Base-by-base conservation (phyloP, 1,140 invertebrate genomes). In the Neodiprion pinetum region DNA sequence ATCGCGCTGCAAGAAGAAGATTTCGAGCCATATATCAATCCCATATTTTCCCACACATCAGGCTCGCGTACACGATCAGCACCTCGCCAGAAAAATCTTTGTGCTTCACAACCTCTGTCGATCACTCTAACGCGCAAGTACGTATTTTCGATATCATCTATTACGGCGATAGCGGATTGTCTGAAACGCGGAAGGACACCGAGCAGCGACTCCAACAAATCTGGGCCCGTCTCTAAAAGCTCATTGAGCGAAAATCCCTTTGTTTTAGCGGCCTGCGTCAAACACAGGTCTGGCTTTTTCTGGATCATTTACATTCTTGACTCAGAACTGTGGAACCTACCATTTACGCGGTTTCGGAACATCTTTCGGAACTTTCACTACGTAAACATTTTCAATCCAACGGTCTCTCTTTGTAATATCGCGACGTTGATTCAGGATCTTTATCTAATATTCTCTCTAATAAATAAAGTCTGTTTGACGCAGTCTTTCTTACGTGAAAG, bases 11-110 rank as follows among this genome's bases (percentile, higher is more conserved):
- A 80, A 10, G 82, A 81, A 1, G 83, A 83, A 28, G 78, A 82
- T 1, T 67, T 69, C 0, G 84, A 80, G 1, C 82, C 84, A 69
- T 86, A 86, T 9, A 83, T 83, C 75, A 84, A 79, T 0, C 77
- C 80, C 0, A 75, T 78, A 80, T 86, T 84, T 4, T 48, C 66
- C 11, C n/a, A 61, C 1, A 12, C 5, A n/a, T 61, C 53, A 5
- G 53, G 53, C 53, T 12, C n/a, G 5, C 53, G 11, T 11, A 12
- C 1, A 12, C 53, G 53, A 61, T 77, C 72, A 61, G 76, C 72
- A 28, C 5, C 72, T 48, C 72, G 17, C 75, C 75, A 74, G n/a
- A 78, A 28, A 28, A 28, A 28, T 4, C 28, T 28, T 28, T 28
- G 28, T 4, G 28, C 28, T 28, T 4, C 28, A 1, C 28, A 4